Evolutionary conservation across 92 coral and sea anemone species (phyloP).

Genomic region (Siderastrea radians): DNA sequence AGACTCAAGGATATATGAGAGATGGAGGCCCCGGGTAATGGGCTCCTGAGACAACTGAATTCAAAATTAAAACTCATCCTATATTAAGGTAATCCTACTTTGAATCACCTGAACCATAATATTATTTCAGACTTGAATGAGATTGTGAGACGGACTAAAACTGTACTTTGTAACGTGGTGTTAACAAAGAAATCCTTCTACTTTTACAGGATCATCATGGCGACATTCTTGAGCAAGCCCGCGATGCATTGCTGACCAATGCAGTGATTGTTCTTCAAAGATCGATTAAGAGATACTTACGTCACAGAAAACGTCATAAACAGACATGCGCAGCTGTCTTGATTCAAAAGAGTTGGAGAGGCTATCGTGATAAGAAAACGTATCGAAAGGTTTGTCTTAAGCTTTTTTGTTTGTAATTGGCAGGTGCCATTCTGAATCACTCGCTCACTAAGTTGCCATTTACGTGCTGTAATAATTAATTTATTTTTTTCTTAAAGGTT

Average conservation of each 20-base stretch:
- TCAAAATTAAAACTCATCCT: no score
- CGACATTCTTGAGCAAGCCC: conserved; percentile 79
- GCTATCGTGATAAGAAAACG: conserved; percentile 71
- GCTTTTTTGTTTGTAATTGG: background rate
- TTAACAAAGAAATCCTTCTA: background rate
- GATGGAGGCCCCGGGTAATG: no score
- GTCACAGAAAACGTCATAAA: conserved; percentile 45
- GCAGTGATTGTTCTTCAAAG: conserved; percentile 93
- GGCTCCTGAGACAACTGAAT: no score
- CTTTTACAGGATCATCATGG: conserved; percentile 88
- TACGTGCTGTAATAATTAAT: background rate
- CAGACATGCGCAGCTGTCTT: conserved; percentile 69
- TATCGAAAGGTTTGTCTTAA: conserved; percentile 71
- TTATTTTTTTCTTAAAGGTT: conserved; percentile 21
- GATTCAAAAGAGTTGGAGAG: conserved; percentile 91
- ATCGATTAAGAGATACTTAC: conserved; percentile 74
- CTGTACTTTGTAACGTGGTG: background rate
- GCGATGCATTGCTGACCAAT: conserved; percentile 84
- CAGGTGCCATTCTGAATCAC: background rate
- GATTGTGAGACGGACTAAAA: no score
- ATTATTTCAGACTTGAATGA: no score
- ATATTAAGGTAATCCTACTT: no score
- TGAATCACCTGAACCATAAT: no score
- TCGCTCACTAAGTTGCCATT: background rate
- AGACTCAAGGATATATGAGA: no score